Evolutionary conservation across 2,797 vertebrate species (phyloP).

Genomic region (Anguilla anguilla): DNA sequence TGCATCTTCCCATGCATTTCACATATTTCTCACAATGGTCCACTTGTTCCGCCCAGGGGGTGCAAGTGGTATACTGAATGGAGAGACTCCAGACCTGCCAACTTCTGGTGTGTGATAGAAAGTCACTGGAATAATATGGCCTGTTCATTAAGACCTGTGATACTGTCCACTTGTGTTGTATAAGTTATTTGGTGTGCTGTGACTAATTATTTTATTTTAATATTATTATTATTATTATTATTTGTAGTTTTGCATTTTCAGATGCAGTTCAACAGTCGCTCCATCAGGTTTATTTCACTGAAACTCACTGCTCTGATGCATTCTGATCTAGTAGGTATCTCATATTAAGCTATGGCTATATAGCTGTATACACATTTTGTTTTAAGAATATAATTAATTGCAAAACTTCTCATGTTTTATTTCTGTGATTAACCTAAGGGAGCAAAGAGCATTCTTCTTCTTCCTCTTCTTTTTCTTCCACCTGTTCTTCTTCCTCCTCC

Average conservation of each 20-base stretch:
- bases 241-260: background rate
- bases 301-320: background rate
- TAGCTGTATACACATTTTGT: background rate
- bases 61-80: background rate
- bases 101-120: background rate
- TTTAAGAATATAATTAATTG: background rate
- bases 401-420: background rate
- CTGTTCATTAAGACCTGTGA: background rate
- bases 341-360: background rate
- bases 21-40: background rate
- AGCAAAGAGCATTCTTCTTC: background rate
- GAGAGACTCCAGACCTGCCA: background rate
- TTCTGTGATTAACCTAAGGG: background rate
- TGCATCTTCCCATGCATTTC: background rate
- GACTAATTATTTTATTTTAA: background rate
- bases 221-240: background rate
- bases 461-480: background rate
- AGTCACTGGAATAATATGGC: background rate
- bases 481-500: background rate
- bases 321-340: background rate
- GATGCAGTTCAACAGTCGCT: background rate
- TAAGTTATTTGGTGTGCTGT: background rate
- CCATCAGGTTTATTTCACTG: background rate
- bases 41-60: background rate
- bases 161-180: background rate